Base-by-base conservation (phyloP, 2,888 invertebrate genomes). In the Taphrorychus bicolor region DNA sequence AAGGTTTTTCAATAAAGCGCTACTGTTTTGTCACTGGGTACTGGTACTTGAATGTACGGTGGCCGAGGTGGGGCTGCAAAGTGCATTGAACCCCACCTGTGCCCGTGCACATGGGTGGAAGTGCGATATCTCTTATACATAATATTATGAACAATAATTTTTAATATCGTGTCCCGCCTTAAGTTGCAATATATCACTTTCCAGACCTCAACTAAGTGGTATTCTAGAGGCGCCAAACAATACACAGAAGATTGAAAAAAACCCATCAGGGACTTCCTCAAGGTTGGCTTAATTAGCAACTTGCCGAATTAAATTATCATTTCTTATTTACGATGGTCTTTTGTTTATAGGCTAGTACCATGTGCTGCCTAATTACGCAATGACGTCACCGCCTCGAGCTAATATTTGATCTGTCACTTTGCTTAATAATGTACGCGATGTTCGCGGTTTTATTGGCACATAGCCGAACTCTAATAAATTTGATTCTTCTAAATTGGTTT, bases 1-100 rank as follows among this genome's bases (percentile, higher is more conserved):
- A 67, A 67, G 67, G 67, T 67, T 58, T 67, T 67, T 67, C 60
- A 66, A 61, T 67, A 61, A 67, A 61, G 52, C 58, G 61, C 67
- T 60, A 66, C 66, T 61, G 67, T 67, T 67, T 62, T 67, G 67
- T 67, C 67, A 67, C 67, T 45, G 62, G 67, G 62, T 62, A 48
- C 67, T 59, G 62, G 61, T 67, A 62, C 67, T 58, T 58, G 66
- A 61, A 56, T 57, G 67, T 62, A 67, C 67, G 42, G 62, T 48
- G 24, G 41, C 14, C 21, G 14, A 69, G 69, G 69, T 65, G 69
- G 69, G 69, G 64, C 64, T 64, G 51, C 32, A 24, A 53, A 51
- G 69, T 59, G 32, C 69, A 49, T 60, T 64, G 69, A 69, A 42
- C 69, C 60, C 48, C 58, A 62, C 67, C 59, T 67, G 62, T 67